Evolutionary conservation across 2,113 vertebrate species (phyloP).

Genomic region (Hippocampus abdominalis): DNA sequence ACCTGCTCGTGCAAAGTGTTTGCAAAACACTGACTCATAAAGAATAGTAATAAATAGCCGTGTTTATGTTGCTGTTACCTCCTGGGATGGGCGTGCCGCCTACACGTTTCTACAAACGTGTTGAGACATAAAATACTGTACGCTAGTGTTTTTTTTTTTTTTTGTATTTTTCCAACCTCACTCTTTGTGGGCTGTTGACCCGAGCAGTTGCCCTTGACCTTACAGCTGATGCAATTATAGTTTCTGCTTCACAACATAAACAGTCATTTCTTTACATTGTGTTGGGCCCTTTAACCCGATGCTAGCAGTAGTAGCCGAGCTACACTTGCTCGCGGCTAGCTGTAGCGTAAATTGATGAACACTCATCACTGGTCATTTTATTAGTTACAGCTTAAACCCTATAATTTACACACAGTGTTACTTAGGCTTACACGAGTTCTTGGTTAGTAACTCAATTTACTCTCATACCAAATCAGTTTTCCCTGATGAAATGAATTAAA

Average conservation of each 20-base stretch:
- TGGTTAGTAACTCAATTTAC: neutral
- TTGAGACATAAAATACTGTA: neutral
- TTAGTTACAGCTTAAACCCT: neutral
- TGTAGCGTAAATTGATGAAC: neutral
- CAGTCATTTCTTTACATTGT: neutral
- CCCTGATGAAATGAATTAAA: neutral
- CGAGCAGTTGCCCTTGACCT: neutral
- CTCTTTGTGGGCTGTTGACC: neutral
- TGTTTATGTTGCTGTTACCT: conserved; percentile 26
- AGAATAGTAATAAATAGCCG: neutral
- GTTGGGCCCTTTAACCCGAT: neutral
- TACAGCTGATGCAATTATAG: neutral
- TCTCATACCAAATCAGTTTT: neutral
- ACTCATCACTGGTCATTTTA: neutral
- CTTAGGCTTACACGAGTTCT: too few relatives aligned
- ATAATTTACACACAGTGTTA: neutral
- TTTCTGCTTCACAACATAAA: neutral
- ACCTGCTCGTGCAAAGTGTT: conserved; percentile 17
- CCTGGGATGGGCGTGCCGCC: neutral
- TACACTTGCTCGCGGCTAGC: neutral
- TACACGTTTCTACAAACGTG: neutral
- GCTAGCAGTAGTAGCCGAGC: neutral
- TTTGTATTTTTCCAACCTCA: too few relatives aligned
- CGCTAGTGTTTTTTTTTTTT: neutral
- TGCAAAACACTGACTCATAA: conserved; percentile 33